Evolutionary conservation across 2,797 vertebrate species (phyloP).

Genomic region (Silurus aristotelis): DNA sequence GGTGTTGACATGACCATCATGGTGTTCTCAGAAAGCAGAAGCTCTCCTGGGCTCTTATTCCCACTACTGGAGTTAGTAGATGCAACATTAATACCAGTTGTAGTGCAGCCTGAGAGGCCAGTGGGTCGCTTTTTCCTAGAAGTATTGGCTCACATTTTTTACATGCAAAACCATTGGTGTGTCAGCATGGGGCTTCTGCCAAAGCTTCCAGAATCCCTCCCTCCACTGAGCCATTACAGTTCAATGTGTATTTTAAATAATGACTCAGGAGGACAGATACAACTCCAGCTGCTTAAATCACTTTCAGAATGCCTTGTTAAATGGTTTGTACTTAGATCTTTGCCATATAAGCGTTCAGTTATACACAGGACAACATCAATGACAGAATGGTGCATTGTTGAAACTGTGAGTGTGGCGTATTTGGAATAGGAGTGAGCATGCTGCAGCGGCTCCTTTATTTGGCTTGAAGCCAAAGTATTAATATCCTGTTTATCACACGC

Average conservation of each 20-base stretch:
- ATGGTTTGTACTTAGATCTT: not conserved
- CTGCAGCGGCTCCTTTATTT: constrained; percentile 1
- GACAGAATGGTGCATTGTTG: not conserved
- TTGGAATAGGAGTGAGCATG: not conserved
- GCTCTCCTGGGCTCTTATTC: constrained; percentile 37
- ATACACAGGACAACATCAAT: not conserved
- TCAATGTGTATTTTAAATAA: not conserved
- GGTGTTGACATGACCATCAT: not conserved
- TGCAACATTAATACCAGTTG: constrained; percentile 54
- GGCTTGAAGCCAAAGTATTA: constrained; percentile 23
- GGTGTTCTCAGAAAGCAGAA: constrained; percentile 26
- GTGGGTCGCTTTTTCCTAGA: constrained; percentile 53
- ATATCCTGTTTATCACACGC: constrained; percentile 35
- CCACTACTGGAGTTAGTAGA: constrained; percentile 31
- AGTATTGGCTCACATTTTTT: constrained; percentile 44
- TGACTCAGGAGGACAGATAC: not conserved
- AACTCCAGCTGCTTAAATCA: not conserved
- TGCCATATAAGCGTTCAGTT: not conserved
- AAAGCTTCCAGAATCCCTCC: constrained; percentile 26
- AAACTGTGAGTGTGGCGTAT: not conserved
- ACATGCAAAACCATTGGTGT: constrained; percentile 27
- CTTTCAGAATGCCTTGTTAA: not conserved
- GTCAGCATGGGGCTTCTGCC: constrained; percentile 30
- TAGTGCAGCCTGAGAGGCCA: constrained; percentile 26
- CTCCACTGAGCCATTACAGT: not conserved